phyloP scores from a whole-genome alignment of 2,797 vertebrate genomes.

The Cuculus canorus region DNA sequence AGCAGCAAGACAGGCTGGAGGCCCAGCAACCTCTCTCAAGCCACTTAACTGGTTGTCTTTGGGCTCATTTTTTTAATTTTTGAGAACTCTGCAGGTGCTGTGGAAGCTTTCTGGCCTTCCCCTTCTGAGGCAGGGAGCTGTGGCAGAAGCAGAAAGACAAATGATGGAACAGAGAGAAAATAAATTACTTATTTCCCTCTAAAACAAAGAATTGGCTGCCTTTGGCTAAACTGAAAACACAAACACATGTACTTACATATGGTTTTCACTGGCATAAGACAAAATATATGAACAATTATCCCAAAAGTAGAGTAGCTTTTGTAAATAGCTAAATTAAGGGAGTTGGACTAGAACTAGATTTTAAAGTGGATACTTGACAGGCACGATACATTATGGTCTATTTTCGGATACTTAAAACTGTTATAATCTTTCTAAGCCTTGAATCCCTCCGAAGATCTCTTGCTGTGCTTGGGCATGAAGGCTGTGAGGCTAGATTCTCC shows the following conservation, averaged over 20 bases:
- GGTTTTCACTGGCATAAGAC: not conserved
- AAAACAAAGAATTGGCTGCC: not conserved
- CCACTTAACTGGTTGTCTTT: not conserved
- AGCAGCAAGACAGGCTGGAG: not conserved
- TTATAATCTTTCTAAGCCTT: not conserved
- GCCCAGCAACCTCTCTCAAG: not conserved
- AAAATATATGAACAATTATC: not conserved
- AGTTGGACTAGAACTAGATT: not conserved
- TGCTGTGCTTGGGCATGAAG: not conserved
- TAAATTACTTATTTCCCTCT: not conserved
- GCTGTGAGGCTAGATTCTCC: not conserved
- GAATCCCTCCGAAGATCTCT: not conserved
- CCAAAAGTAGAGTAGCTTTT: not conserved
- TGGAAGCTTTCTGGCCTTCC: not conserved
- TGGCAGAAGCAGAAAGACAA: not conserved
- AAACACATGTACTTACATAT: not conserved
- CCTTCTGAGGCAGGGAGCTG: not conserved
- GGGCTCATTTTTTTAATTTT: not conserved
- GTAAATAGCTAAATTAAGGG: not conserved
- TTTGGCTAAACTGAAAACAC: not conserved
- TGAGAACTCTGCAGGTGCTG: not conserved
- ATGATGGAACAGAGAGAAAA: not conserved
- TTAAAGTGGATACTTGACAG: not conserved
- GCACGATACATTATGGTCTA: not conserved
- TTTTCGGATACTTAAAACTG: not conserved